Conservation (phyloP, 2,113 vertebrate species). For the Fulmarus glacialis region DNA sequence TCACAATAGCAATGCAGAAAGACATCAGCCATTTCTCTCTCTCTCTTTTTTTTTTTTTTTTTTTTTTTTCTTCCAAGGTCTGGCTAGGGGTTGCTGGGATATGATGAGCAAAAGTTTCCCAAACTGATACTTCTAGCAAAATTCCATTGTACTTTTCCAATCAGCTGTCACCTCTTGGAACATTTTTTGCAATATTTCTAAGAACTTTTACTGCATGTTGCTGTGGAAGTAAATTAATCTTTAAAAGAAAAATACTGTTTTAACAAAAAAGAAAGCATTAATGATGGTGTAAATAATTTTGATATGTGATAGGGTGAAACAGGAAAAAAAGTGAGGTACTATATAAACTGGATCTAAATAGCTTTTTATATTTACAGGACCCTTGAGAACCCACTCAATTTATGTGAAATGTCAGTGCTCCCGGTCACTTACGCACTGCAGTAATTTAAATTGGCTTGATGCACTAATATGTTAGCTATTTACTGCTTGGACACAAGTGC, state of each 20-base stretch:
- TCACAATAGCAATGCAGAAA: neutral
- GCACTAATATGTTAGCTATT: constrained; percentile 19
- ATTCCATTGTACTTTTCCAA: neutral
- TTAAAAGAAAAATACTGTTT: constrained; percentile 1
- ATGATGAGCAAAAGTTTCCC: neutral
- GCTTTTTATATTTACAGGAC: constrained; percentile 44
- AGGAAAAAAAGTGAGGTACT: neutral
- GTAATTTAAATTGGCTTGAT: constrained; percentile 32
- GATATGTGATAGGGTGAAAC: neutral
- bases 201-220: neutral
- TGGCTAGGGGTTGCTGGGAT: neutral
- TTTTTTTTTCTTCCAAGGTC: neutral
- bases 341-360: constrained; percentile 30
- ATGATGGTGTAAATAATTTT: constrained; percentile 41
- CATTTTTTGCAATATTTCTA: neutral
- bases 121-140: neutral
- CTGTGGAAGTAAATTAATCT: constrained; percentile 13
- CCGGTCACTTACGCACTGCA: constrained; percentile 5
- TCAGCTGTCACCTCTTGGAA: neutral
- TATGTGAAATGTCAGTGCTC: constrained; percentile 58
- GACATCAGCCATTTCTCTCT: neutral
- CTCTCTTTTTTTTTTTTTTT: neutral
- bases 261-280: constrained; percentile 5
- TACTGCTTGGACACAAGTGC: neutral
- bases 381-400: constrained; percentile 53